Base-by-base conservation (phyloP, 30 jellyfish, hydroid and myxozoan genomes). In the Aurelia coerulea region DNA sequence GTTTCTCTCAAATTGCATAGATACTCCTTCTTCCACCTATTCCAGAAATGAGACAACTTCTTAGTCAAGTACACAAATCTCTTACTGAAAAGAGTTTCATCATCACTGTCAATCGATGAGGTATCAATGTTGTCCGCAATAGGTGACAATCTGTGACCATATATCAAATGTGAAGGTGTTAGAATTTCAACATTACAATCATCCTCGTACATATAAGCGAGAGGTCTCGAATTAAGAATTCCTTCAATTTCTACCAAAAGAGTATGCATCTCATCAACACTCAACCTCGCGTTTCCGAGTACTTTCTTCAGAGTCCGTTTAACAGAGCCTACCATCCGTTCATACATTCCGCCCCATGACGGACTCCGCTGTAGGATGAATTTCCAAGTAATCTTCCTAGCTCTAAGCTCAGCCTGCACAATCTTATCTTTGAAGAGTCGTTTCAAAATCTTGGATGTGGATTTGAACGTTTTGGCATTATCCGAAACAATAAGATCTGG, bases 1-100 rank as follows among this genome's bases (percentile, higher is more conserved):
- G 33, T 13, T 76, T 86, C 95, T 35, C 95, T 59, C 1, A 86
- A 42, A 66, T 75, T 76, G 31, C 68, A 73, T 29, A 79, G 75
- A 77, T 88, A 88, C 56, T 88, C 96, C 60, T 54, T 65, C 31
- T 31, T 29, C 96, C 92, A 88, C 41, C 88, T 63, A 19, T 39
- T 33, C 92, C 91, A 78, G 82, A 88, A 78, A 46, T 79, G 93
- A 2, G 10, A 8, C 49, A 84, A 34, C 81, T 29, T 68, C 49
- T 68, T 32, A 18, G 37, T 59, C 9, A 82, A 76, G 50, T 34
- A 82, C 49, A 49, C 12, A 67, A 49, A 56, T 53, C 91, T 18
- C 29, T 56, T 69, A 34, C 66, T n/a, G 18, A 72, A 32, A 39
- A n/a, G 70, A 32, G n/a, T 72, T 23, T 34, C 66, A 32, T 58